Conservation (phyloP, 1,140 invertebrate species). For the Lineus longissimus region DNA sequence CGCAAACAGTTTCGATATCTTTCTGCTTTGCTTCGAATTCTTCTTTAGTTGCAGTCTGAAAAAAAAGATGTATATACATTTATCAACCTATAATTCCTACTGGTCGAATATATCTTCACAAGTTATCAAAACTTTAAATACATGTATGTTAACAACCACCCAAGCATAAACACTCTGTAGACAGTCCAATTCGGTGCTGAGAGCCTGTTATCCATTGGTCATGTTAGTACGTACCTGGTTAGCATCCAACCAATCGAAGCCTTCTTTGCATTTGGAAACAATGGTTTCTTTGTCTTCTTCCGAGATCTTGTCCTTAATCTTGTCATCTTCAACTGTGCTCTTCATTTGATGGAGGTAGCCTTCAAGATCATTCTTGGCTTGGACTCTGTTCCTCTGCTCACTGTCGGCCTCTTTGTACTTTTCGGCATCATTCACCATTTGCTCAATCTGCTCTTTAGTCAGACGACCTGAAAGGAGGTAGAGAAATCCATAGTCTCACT, state of each 20-base stretch:
- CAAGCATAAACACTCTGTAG: too few relatives aligned
- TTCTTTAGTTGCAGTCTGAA: constrained; percentile 37
- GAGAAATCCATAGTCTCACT: too few relatives aligned
- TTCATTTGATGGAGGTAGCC: constrained; percentile 94
- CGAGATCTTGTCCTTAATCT: constrained; percentile 61
- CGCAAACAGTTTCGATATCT: constrained; percentile 48
- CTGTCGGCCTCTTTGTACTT: constrained; percentile 84
- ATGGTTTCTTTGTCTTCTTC: constrained; percentile 80
- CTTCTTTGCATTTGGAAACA: constrained; percentile 84
- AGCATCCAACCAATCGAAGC: constrained; percentile 88
- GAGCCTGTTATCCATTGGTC: too few relatives aligned
- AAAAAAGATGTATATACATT: too few relatives aligned
- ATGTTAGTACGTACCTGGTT: constrained; percentile 77
- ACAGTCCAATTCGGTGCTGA: too few relatives aligned
- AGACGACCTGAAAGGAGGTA: constrained; percentile 62
- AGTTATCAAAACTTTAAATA: too few relatives aligned
- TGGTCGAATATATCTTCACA: too few relatives aligned
- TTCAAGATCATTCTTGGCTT: constrained; percentile 75
- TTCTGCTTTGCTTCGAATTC: constrained; percentile 46
- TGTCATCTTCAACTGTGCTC: constrained; percentile 71
- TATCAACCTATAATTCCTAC: too few relatives aligned
- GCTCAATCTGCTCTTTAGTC: constrained; percentile 91
- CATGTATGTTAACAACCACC: too few relatives aligned
- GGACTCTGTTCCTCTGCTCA: constrained; percentile 76
- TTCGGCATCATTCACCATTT: constrained; percentile 94